Base-by-base conservation (phyloP, 2,113 vertebrate species). In the Rhea pennata region DNA sequence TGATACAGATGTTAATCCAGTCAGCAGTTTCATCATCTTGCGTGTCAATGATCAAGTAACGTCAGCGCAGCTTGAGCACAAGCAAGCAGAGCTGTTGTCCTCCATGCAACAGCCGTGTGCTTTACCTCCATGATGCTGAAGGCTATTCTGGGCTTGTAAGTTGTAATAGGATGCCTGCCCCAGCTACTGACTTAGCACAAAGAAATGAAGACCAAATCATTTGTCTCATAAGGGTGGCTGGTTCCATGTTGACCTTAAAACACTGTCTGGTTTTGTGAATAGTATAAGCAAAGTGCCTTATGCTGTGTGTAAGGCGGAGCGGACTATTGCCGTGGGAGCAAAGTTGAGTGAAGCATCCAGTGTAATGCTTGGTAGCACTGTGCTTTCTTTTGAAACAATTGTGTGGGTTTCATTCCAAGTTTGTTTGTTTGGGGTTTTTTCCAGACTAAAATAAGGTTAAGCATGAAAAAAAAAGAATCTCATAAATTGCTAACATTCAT, bases 131-230 rank as follows among this genome's bases (percentile, higher is more conserved):
- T 6, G 29, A 31, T 58, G 56, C 56, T 10, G 15, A 16, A 19
- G 16, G 29, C 29, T 17, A 10, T 17, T 29, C 29, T 9, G 29
- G 29, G 56, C 56, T 33, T 31, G 29, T 9, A 19, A 58, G 1
- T 8, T 13, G 0, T 4, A 1, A 8, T 0, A 7, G 27, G 31
- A 59, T 10, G 17, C 6, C 78, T 48, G 58, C 12, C 2, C 54
- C 11, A 1, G 0, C 1, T 10, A 4, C 39, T 58, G 67, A 7
- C 36, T 17, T 4, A 1, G 2, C 11, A 9, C 12, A 59, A 59
- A 64, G n/a, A 84, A 64, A 54, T 15, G 39, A 51, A 26, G 9
- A 48, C 12, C 42, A 23, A 4, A 40, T 39, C 7, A 4, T 46
- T 67, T 27, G 13, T 48, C 54, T 69, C 40, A 73, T 71, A 54